Conservation (phyloP, 2,797 vertebrate species). For the Bradypus variegatus region DNA sequence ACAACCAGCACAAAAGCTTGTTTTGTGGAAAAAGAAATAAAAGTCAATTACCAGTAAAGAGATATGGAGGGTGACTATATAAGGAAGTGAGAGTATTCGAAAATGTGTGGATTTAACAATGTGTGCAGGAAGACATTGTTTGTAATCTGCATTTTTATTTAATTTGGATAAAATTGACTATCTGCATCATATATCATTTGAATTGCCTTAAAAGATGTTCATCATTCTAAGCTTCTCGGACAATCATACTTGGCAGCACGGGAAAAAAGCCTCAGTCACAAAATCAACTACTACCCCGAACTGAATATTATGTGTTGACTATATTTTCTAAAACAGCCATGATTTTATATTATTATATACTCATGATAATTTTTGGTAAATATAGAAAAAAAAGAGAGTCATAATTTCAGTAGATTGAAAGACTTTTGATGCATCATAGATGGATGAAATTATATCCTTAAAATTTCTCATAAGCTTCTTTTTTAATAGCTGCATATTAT, state of each 20-base stretch:
- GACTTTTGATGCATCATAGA: background rate
- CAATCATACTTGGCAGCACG: background rate
- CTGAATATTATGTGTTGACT: background rate
- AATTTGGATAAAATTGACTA: background rate
- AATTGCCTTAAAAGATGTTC: background rate
- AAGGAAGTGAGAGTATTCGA: background rate
- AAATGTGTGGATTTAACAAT: background rate
- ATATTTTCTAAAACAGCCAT: background rate
- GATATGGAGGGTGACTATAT: background rate
- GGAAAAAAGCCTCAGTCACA: background rate
- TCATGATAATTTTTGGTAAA: background rate
- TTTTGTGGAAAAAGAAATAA: background rate
- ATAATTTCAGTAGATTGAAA: background rate
- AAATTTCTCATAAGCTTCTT: background rate
- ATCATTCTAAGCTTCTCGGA: background rate
- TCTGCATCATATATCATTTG: too few relatives aligned
- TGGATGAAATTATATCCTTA: background rate
- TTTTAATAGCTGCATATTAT: background rate
- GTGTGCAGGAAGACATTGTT: background rate
- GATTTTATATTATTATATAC: background rate
- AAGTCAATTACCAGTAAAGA: background rate
- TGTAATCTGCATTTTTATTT: background rate
- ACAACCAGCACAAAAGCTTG: background rate
- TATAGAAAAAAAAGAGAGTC: background rate
- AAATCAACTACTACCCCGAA: background rate